These are phyloP conservation scores for Strix occidentalis DNA, from an alignment of 2,797 vertebrate species.

Conservation along the genomic window DNA sequence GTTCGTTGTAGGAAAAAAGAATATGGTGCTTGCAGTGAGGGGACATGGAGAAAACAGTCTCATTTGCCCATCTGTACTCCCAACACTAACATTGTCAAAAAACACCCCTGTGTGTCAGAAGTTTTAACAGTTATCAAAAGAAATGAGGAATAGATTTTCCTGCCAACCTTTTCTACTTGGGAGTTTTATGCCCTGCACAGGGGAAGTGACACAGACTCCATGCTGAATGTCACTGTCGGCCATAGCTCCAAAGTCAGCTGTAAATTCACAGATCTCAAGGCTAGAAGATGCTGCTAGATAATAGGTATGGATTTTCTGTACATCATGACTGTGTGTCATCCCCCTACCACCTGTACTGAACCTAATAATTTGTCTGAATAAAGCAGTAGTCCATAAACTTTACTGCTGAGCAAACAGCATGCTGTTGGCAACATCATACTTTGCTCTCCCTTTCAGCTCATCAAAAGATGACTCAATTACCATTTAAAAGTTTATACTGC, in stretches of 20 bases:
- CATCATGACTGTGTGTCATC: slow-evolving; percentile 13
- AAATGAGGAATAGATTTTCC: not conserved
- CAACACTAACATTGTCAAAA: not conserved
- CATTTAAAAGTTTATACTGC: slow-evolving; percentile 38
- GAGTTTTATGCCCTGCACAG: not conserved
- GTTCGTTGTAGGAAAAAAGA: not conserved
- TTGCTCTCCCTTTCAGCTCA: slow-evolving; percentile 17
- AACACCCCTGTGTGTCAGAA: fast-evolving
- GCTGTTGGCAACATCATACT: not conserved
- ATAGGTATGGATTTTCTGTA: slow-evolving; percentile 47
- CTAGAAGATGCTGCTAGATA: not conserved
- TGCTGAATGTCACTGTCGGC: not conserved
- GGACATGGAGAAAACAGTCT: not conserved
- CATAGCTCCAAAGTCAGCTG: not conserved
- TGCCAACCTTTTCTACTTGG: not conserved
- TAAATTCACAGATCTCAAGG: not conserved
- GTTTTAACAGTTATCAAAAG: not conserved
- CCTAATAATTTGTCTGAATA: slow-evolving; percentile 46
- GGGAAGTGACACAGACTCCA: not conserved
- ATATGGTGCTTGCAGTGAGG: not conserved
- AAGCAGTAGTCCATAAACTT: slow-evolving; percentile 52
- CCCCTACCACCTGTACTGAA: slow-evolving; percentile 38
- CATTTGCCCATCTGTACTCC: not conserved
- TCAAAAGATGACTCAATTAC: slow-evolving; percentile 57
- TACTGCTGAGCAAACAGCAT: slow-evolving; percentile 56